Percentiles rank a stretch among this genome's conserved stretches.
phyloP scores from a whole-genome alignment of 2,113 vertebrate species.

The Lepidothrix coronata region DNA sequence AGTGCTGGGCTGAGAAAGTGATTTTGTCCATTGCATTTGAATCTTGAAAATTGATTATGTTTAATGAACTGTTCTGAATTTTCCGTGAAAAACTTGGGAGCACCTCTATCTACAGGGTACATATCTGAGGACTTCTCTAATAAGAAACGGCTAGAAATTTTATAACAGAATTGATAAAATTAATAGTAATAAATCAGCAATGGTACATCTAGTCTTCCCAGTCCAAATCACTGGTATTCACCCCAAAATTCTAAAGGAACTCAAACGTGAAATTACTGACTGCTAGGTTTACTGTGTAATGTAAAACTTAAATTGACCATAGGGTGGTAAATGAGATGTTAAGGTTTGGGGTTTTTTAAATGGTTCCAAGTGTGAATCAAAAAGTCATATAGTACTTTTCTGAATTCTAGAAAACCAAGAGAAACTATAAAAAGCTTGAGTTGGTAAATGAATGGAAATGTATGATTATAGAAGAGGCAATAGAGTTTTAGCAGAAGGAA shows the following conservation, averaged over 20 bases:
- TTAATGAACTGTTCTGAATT: constrained; percentile 9
- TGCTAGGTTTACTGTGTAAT: not conserved
- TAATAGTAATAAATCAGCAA: not conserved
- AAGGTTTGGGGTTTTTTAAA: not conserved
- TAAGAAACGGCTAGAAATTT: not conserved
- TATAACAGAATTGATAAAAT: not conserved
- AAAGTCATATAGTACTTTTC: not conserved
- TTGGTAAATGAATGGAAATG: not conserved
- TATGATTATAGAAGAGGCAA: not conserved
- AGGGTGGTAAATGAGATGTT: not conserved
- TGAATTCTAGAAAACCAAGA: not conserved
- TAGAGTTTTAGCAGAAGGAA: not conserved
- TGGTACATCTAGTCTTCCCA: not conserved
- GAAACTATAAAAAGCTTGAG: not conserved
- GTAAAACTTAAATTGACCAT: not conserved
- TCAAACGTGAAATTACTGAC: not conserved
- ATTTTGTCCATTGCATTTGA: not conserved
- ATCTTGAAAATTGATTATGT: not conserved
- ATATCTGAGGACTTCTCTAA: not conserved
- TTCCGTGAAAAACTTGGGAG: not conserved
- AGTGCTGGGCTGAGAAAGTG: not conserved
- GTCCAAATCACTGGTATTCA: not conserved
- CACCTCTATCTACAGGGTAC: not conserved
- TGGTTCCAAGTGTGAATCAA: not conserved
- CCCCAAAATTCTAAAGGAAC: not conserved